A percentile compares a stretch with the other conserved stretches of the same genome.
Conservation (phyloP, 2,797 vertebrate species). For the Hippopotamyrus pictus region DNA sequence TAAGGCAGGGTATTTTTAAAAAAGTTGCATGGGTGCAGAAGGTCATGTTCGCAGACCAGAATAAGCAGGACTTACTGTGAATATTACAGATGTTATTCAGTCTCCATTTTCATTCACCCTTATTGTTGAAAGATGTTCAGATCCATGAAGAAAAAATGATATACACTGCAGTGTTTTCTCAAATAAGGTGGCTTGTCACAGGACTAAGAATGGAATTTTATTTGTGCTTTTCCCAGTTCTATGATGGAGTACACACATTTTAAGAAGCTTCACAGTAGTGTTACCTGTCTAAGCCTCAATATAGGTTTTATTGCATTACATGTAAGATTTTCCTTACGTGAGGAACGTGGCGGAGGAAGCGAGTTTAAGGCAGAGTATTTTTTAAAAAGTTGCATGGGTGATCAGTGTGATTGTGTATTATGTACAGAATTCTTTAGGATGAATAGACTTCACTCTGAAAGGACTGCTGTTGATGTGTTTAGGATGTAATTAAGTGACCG, state of each 20-base stretch:
- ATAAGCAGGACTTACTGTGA: not conserved
- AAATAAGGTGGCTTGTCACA: not conserved
- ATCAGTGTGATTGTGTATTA: not conserved
- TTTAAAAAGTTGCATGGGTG: too few relatives aligned
- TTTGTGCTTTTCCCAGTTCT: not conserved
- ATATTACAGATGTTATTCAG: not conserved
- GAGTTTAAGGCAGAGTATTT: too few relatives aligned
- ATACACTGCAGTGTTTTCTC: not conserved
- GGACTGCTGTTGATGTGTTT: not conserved
- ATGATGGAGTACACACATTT: not conserved
- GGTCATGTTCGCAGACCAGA: not conserved
- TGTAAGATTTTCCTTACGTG: not conserved
- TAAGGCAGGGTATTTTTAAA: not conserved
- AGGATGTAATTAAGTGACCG: not conserved
- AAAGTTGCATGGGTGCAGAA: not conserved
- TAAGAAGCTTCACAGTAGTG: not conserved
- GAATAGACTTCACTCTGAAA: not conserved
- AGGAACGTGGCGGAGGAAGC: too few relatives aligned
- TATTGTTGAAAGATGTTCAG: not conserved
- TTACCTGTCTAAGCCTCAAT: not conserved
- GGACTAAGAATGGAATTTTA: not conserved
- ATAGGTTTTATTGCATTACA: not conserved
- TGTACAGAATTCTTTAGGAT: not conserved
- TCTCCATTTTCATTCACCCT: not conserved
- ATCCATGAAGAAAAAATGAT: not conserved